Conservation (phyloP, 2,888 invertebrate species). For the Nomada lathburiana region DNA sequence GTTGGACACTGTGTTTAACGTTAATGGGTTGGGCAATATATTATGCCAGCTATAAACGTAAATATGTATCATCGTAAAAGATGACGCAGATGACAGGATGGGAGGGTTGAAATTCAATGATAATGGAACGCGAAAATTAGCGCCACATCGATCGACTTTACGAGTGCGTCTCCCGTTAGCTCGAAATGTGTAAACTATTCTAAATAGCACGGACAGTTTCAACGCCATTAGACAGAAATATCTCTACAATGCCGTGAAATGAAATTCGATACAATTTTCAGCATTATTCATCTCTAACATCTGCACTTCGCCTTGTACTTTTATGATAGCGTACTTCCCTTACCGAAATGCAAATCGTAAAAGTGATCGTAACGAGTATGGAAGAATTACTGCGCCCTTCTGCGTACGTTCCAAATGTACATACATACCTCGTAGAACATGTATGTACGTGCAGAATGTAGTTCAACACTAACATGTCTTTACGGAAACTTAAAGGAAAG, state of each 20-base stretch:
- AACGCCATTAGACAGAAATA: background rate
- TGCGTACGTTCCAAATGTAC: no score
- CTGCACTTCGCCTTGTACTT: background rate
- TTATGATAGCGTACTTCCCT: background rate
- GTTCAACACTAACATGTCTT: background rate
- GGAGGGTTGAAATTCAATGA: background rate
- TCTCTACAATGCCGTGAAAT: background rate
- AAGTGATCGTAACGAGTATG: background rate
- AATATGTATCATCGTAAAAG: background rate
- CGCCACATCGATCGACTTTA: constrained; percentile 15
- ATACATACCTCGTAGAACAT: background rate
- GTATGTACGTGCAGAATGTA: no score
- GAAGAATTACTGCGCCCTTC: background rate
- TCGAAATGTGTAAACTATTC: constrained; percentile 6
- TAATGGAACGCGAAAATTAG: constrained; percentile 23
- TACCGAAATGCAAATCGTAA: background rate
- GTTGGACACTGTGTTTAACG: no score
- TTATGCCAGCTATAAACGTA: background rate
- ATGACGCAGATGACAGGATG: background rate
- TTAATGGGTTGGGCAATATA: background rate
- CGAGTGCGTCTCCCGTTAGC: background rate
- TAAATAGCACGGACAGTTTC: background rate
- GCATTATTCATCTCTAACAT: no score
- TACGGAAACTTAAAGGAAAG: background rate
- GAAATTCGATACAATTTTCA: background rate